These are phyloP conservation scores for Nebria ingens DNA, from an alignment of 1,140 invertebrate species.

Conservation along the genomic window DNA sequence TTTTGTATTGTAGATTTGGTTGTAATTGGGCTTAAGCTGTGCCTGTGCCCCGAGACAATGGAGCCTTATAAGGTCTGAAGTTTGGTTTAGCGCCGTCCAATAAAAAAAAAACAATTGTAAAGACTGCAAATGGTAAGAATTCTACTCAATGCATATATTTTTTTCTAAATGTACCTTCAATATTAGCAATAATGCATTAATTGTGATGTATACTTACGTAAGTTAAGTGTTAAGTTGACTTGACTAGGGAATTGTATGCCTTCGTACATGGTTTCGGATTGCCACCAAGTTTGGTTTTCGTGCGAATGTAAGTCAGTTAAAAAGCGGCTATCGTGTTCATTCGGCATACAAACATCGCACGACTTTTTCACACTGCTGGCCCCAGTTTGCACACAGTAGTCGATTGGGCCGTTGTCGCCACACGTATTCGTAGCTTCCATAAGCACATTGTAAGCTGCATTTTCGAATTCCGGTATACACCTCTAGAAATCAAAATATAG, in stretches of 20 bases:
- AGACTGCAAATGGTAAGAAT: too few species aligned
- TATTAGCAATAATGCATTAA: too few species aligned
- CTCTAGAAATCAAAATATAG: slow-evolving; percentile 56
- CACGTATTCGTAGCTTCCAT: slow-evolving; percentile 96
- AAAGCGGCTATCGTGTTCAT: slow-evolving; percentile 64
- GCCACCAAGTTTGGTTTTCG: slow-evolving; percentile 95
- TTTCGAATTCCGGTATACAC: slow-evolving; percentile 93
- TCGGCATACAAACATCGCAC: slow-evolving; percentile 51
- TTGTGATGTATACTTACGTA: slow-evolving; percentile 72
- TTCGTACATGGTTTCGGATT: slow-evolving; percentile 94
- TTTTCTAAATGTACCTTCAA: too few species aligned
- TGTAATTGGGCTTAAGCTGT: too few species aligned
- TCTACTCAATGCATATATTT: too few species aligned
- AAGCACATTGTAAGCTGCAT: slow-evolving; percentile 78
- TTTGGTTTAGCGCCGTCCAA: too few species aligned
- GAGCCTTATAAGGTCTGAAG: too few species aligned
- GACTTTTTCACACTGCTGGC: slow-evolving; percentile 41
- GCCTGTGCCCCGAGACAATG: too few species aligned
- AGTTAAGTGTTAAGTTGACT: slow-evolving; percentile 84
- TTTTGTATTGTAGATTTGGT: too few species aligned
- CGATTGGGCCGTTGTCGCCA: slow-evolving; percentile 60
- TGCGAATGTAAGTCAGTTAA: slow-evolving; percentile 85
- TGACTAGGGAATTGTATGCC: slow-evolving; percentile 79
- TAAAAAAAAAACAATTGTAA: too few species aligned
- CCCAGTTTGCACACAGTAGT: slow-evolving; percentile 87